Evolutionary conservation across 92 coral and sea anemone genomes (phyloP).

Genomic region (Zoanthus gigantus): DNA sequence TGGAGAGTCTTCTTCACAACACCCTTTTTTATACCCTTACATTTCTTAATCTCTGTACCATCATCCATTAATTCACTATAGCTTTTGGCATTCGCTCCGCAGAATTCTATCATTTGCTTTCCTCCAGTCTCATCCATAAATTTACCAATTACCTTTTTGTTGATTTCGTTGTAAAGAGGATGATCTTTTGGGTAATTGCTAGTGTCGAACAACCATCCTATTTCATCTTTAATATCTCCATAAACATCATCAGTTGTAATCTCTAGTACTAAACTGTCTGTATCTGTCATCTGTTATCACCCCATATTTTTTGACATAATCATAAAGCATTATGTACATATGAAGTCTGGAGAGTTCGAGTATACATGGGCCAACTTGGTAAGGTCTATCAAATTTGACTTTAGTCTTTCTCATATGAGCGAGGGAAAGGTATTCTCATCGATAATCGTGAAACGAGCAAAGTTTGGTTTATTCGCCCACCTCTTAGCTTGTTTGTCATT

Average conservation of each 20-base stretch:
- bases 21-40: not conserved
- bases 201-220: not conserved
- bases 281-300: not conserved
- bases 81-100: not conserved
- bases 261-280: not conserved
- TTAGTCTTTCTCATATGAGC: too few relatives aligned
- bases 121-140: too few relatives aligned
- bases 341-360: too few relatives aligned
- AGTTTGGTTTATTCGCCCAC: too few relatives aligned
- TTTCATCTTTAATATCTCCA: not conserved
- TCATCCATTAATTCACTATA: not conserved
- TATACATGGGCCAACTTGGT: too few relatives aligned
- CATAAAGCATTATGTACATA: too few relatives aligned
- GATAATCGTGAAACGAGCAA: too few relatives aligned
- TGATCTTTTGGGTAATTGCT: not conserved
- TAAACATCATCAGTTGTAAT: not conserved
- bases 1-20: not conserved
- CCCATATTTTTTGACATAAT: not conserved
- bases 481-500: too few relatives aligned
- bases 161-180: not conserved
- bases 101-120: too few relatives aligned
- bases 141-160: too few relatives aligned
- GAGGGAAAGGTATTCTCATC: too few relatives aligned
- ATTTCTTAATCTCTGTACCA: not conserved
- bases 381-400: too few relatives aligned